Conservation (phyloP, 2,113 vertebrate species). For the Spermophilus dauricus region DNA sequence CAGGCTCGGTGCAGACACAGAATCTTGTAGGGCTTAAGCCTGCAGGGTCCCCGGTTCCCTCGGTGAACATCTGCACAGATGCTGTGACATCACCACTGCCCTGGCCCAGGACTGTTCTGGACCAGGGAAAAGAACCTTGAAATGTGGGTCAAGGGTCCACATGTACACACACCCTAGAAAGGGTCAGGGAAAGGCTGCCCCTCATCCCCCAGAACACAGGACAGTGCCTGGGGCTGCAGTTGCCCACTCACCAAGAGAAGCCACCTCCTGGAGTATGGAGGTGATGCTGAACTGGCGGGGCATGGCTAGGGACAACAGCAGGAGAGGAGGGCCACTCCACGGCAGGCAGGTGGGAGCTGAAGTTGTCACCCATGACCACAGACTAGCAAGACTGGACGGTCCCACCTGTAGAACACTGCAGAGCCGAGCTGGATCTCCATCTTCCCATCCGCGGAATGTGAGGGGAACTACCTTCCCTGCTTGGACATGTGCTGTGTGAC, state of each 20-base stretch:
- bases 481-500: not conserved
- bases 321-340: too few relatives aligned
- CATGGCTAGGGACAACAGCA: too few relatives aligned
- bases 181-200: not conserved
- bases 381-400: not conserved
- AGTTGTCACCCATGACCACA: not conserved
- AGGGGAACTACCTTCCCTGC: not conserved
- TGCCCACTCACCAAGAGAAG: not conserved
- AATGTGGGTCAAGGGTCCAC: not conserved
- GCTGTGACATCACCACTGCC: not conserved
- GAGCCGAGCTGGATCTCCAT: not conserved
- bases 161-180: not conserved
- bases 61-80: not conserved
- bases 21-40: not conserved
- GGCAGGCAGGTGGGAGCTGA: not conserved
- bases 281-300: not conserved
- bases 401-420: not conserved
- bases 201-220: not conserved
- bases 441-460: not conserved
- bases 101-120: not conserved
- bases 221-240: not conserved
- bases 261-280: not conserved
- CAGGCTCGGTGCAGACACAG: too few relatives aligned
- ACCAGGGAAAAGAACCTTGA: not conserved
- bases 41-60: not conserved